Percentiles rank a stretch among this genome's conserved stretches.
Evolutionary conservation across 2,888 invertebrate genomes (phyloP).

Genomic region (Cynaeus angustus): DNA sequence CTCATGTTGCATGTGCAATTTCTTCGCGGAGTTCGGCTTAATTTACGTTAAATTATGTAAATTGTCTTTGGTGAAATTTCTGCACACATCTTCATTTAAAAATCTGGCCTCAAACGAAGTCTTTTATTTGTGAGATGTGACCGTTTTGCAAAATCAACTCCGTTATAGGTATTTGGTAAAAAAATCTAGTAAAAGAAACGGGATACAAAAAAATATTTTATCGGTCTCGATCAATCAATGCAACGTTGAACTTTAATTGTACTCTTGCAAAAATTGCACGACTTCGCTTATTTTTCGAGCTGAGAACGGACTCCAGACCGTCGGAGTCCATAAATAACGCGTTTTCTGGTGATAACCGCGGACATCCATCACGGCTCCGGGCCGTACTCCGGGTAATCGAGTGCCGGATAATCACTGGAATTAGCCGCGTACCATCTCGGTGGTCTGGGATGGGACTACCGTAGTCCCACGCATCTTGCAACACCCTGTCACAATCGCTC

Average conservation of each 20-base stretch:
- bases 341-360: constrained; percentile 57
- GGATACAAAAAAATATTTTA: too few species aligned
- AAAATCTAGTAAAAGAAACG: too few species aligned
- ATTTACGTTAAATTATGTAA: constrained; percentile 50
- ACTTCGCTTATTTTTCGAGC: too few species aligned
- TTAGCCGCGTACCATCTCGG: constrained; percentile 71
- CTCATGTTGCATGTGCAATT: constrained; percentile 48
- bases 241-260: too few species aligned
- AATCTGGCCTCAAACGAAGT: too few species aligned
- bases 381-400: constrained; percentile 65
- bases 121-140: too few species aligned
- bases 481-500: constrained; percentile 71
- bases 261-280: too few species aligned
- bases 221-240: too few species aligned
- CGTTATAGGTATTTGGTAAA: too few species aligned
- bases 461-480: constrained; percentile 70
- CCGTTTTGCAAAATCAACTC: too few species aligned
- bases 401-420: constrained; percentile 75
- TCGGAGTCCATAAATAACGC: constrained; percentile 57
- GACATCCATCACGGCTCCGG: constrained; percentile 62
- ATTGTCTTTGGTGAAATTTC: constrained; percentile 38
- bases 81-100: constrained; percentile 43
- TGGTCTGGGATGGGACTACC: constrained; percentile 67
- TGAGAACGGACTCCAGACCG: too few species aligned
- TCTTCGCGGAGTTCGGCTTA: constrained; percentile 27